Conservation (phyloP, 2,797 vertebrate genomes). For the Anas flavirostris region DNA sequence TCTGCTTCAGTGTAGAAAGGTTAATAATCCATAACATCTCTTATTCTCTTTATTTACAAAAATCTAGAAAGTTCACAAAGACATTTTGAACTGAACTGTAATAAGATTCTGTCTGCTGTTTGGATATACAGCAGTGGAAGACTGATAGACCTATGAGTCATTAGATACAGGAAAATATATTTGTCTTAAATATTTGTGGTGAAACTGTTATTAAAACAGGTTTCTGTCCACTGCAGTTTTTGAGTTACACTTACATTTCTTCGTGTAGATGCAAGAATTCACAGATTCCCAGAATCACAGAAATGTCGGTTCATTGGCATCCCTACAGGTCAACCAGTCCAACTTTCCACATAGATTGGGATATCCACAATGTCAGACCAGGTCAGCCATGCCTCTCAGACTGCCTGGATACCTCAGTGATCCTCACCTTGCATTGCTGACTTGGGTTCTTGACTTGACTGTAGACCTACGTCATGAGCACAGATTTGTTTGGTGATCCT, state of each 20-base stretch:
- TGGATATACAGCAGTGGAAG: neutral
- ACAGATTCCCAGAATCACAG: neutral
- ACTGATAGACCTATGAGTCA: neutral
- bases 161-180: neutral
- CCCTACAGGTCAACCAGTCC: neutral
- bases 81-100: neutral
- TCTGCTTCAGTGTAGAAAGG: neutral
- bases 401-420: rapidly evolving
- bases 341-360: neutral
- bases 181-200: neutral
- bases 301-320: rapidly evolving
- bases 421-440: neutral
- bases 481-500: neutral
- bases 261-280: neutral
- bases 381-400: neutral
- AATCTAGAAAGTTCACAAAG: neutral
- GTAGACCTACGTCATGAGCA: rapidly evolving
- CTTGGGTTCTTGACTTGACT: neutral
- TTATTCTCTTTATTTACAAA: neutral
- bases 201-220: neutral
- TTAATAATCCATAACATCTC: neutral
- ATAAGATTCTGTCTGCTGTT: neutral
- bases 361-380: neutral
- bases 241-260: neutral
- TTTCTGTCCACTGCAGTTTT: neutral